Evolutionary conservation across 2,888 invertebrate genomes (phyloP).

Genomic region (Drosophila antonietae): DNA sequence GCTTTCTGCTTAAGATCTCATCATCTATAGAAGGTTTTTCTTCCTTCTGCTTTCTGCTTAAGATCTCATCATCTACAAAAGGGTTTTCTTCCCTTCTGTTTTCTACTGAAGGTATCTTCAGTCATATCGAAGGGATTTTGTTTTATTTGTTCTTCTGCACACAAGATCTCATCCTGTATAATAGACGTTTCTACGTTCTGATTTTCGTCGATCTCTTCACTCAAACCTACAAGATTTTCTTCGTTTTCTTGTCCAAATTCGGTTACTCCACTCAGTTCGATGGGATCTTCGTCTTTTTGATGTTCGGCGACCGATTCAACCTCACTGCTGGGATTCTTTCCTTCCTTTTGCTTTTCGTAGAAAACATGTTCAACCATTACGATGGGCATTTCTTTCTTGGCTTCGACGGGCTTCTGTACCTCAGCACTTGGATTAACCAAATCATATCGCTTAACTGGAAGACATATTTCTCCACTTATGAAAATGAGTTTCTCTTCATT

Average conservation of each 20-base stretch:
- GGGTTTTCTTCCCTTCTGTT: constrained; percentile 13
- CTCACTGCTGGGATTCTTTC: neutral
- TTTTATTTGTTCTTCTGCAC: neutral
- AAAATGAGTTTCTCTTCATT: neutral
- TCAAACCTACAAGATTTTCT: neutral
- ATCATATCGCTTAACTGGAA: neutral
- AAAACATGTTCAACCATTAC: neutral
- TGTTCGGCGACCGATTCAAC: neutral
- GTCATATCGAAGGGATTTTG: neutral
- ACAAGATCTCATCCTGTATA: neutral
- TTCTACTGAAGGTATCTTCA: neutral
- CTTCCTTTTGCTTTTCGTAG: constrained; percentile 1
- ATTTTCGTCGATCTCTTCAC: neutral
- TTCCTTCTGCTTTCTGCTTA: constrained; percentile 1
- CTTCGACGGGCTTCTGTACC: neutral
- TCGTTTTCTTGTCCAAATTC: neutral
- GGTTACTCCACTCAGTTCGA: neutral
- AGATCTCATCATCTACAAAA: neutral
- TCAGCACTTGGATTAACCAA: neutral
- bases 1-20: neutral
- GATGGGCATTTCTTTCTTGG: neutral
- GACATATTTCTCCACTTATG: neutral
- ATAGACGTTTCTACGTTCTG: constrained; percentile 6
- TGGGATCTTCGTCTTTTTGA: neutral
- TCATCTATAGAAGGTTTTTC: neutral